Evolutionary conservation across 2,888 invertebrate genomes (phyloP).

Genomic region (Papilio demoleus): DNA sequence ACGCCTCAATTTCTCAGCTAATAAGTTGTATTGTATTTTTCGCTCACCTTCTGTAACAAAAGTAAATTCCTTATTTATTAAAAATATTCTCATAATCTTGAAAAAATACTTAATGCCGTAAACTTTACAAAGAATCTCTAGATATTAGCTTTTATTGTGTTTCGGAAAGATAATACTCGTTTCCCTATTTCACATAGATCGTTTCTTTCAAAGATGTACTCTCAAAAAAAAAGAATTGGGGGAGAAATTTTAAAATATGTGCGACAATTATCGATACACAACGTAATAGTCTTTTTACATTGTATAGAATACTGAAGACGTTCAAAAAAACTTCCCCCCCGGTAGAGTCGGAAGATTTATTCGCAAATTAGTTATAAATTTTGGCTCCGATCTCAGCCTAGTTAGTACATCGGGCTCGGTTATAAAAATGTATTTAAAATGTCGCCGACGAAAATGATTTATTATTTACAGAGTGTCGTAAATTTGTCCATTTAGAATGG

Average conservation of each 20-base stretch:
- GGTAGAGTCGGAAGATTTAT: constrained; percentile 74
- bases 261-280: constrained; percentile 84
- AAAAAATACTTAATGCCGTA: constrained; percentile 51
- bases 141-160: constrained; percentile 49
- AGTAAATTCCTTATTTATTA: constrained; percentile 55
- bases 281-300: constrained; percentile 81
- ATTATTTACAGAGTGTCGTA: constrained; percentile 74
- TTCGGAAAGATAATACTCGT: constrained; percentile 58
- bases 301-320: constrained; percentile 62
- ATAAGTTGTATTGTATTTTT: constrained; percentile 45
- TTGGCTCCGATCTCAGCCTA: constrained; percentile 59
- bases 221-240: constrained; percentile 51
- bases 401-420: constrained; percentile 72
- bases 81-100: constrained; percentile 58
- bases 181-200: constrained; percentile 54
- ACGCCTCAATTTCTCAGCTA: constrained; percentile 44
- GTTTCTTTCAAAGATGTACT: constrained; percentile 32
- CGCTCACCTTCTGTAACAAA: constrained; percentile 82
- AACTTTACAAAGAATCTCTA: constrained; percentile 49
- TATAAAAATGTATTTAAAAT: constrained; percentile 84
- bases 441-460: constrained; percentile 78
- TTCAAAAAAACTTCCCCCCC: constrained; percentile 72
- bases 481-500: constrained; percentile 79
- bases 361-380: constrained; percentile 83
- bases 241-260: constrained; percentile 79